Base-by-base conservation (phyloP, 1,140 invertebrate species). In the Paracyclopina nana region DNA sequence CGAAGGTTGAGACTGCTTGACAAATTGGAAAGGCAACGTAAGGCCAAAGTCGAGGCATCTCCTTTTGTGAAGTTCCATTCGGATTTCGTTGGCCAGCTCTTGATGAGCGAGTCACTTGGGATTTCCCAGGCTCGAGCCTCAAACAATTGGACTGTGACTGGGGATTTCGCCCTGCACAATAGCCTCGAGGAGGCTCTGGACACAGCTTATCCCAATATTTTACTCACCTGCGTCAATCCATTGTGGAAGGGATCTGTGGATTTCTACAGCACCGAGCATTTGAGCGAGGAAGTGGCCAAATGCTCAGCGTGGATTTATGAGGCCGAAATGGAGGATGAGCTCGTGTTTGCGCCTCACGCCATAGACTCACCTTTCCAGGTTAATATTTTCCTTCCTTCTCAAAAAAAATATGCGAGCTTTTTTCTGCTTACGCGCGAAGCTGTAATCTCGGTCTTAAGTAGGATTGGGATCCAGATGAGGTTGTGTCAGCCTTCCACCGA, bases 331-430 rank as follows among this genome's bases (percentile, higher is more conserved):
- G 40, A 42, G 9, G 40, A 42, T 22, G n/a, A 22, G 8, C 14
- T 42, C 6, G 20, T 42, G n/a, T 42, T 18, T 22, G 40, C 40
- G 24, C 40, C 40, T 14, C 40, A 42, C 24, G 6, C 40, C 6
- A 42, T 42, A 9, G 40, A 42, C 14, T 42, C 40, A n/a, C 40
- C 40, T 9, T 42, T 42, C 14, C 40, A 42, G 40, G 40, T n/a
- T n/a, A n/a, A n/a, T n/a, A n/a, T n/a, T n/a, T n/a, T n/a, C n/a
- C n/a, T n/a, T n/a, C n/a, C n/a, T n/a, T n/a, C n/a, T n/a, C n/a
- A n/a, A n/a, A n/a, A n/a, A n/a, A n/a, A n/a, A n/a, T n/a, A n/a
- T n/a, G n/a, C n/a, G n/a, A n/a, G n/a, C n/a, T n/a, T n/a, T n/a
- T n/a, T n/a, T n/a, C n/a, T n/a, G n/a, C n/a, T n/a, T n/a, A n/a